These are phyloP conservation scores for Fulica atra DNA, from an alignment of 2,113 vertebrate species.

Conservation along the genomic window DNA sequence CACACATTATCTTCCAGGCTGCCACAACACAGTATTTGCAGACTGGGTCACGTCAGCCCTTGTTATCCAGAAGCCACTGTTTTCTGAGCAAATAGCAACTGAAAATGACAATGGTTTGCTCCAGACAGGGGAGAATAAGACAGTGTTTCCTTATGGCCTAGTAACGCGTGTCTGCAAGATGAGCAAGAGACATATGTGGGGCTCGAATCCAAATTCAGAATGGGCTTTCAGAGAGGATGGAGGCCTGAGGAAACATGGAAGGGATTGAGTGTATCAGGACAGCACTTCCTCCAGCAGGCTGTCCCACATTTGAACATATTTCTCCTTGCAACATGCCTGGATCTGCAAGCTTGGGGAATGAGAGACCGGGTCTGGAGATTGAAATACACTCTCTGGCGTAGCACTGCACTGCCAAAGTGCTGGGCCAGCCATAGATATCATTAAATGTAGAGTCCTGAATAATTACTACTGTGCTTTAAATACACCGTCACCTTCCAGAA, in stretches of 20 bases:
- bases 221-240: background rate
- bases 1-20: constrained; percentile 73
- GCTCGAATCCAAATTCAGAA: background rate
- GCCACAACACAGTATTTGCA: constrained; percentile 73
- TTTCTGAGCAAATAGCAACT: constrained; percentile 67
- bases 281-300: background rate
- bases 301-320: background rate
- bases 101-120: constrained; percentile 9
- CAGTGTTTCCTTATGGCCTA: background rate
- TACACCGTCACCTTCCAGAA: constrained; percentile 23
- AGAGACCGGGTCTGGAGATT: background rate
- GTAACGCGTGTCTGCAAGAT: background rate
- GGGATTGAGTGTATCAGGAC: background rate
- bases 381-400: background rate
- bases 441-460: constrained; percentile 52
- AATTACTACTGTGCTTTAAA: constrained; percentile 65
- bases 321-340: background rate
- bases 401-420: background rate
- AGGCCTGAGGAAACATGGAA: background rate
- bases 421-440: constrained; percentile 34
- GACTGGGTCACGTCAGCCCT: constrained; percentile 68
- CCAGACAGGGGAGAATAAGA: constrained; percentile 7
- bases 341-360: background rate
- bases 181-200: background rate
- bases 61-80: constrained; percentile 57